A percentile compares a stretch with the other conserved stretches of the same genome.
These are phyloP conservation scores for Trematomus bernacchii DNA, from an alignment of 2,797 vertebrate species.

Conservation along the genomic window DNA sequence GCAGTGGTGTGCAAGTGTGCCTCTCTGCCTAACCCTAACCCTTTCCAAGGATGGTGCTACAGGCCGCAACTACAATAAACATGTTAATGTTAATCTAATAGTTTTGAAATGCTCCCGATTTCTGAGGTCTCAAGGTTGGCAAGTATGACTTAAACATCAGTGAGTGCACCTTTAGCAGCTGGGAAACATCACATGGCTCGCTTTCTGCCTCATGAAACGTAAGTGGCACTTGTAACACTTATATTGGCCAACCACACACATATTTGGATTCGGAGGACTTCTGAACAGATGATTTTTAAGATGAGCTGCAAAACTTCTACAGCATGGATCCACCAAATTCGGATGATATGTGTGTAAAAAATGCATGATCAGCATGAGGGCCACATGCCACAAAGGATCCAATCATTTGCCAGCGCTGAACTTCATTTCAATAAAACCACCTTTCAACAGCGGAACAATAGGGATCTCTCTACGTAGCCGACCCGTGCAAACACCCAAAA, in stretches of 20 bases:
- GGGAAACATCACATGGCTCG: slow-evolving; percentile 29
- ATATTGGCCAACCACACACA: slow-evolving; percentile 13
- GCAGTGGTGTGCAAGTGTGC: slow-evolving; percentile 17
- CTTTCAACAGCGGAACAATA: slow-evolving; percentile 18
- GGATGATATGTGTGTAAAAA: slow-evolving; percentile 11
- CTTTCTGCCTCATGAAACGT: slow-evolving; percentile 26
- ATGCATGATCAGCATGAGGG: slow-evolving; percentile 8
- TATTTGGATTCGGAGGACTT: neutral
- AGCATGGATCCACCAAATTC: neutral
- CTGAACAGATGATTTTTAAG: slow-evolving; percentile 18
- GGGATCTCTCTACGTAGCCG: slow-evolving; percentile 42
- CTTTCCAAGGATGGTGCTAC: no score
- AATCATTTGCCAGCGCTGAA: slow-evolving; percentile 17
- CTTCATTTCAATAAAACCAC: slow-evolving; percentile 41
- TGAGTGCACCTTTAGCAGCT: slow-evolving; percentile 53
- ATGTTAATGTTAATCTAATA: no score
- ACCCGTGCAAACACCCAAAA: no score
- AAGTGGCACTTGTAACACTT: slow-evolving; percentile 33
- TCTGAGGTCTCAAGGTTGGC: no score
- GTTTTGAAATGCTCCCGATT: no score
- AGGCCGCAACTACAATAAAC: no score
- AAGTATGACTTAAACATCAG: slow-evolving; percentile 25
- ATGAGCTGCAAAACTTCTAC: neutral
- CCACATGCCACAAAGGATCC: slow-evolving; percentile 38
- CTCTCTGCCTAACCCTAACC: neutral